phyloP scores from a whole-genome alignment of 1,140 invertebrate species.

The Drosophila sechellia region DNA sequence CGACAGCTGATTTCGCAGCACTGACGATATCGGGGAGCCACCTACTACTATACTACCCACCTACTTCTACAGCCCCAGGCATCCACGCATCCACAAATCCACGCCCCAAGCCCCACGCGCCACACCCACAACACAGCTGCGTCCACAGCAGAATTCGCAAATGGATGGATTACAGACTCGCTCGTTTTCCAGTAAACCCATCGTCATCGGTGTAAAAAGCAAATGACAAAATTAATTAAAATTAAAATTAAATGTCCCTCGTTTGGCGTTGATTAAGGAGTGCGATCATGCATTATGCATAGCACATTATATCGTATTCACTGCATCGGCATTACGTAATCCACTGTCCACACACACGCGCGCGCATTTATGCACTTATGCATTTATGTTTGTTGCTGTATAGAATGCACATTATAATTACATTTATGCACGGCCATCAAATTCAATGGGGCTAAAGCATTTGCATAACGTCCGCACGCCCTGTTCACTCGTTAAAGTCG shows the following conservation, averaged over 20 bases:
- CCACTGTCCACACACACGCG: slow-evolving; percentile 7
- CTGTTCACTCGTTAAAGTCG: slow-evolving; percentile 4
- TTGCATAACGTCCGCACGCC: slow-evolving; percentile 47
- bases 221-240: slow-evolving; percentile 73
- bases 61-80: no score
- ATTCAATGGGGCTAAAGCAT: slow-evolving; percentile 68
- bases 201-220: slow-evolving; percentile 30
- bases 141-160: slow-evolving; percentile 21
- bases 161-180: slow-evolving; percentile 25
- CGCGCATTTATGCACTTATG: slow-evolving; percentile 38
- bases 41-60: not conserved
- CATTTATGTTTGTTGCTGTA: slow-evolving; percentile 28
- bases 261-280: slow-evolving; percentile 46
- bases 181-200: not conserved
- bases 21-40: not conserved
- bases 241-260: slow-evolving; percentile 56
- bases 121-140: slow-evolving; percentile 23
- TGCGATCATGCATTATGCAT: slow-evolving; percentile 64
- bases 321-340: slow-evolving; percentile 20
- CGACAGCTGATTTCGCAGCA: not conserved
- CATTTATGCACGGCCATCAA: slow-evolving; percentile 70
- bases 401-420: slow-evolving; percentile 70
- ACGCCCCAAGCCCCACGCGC: not conserved
- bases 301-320: slow-evolving; percentile 20
- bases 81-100: not conserved